A percentile compares a stretch with the other conserved stretches of the same genome.
Conservation (phyloP, 2,113 vertebrate species). For the Forbesichthys papilliferus region DNA sequence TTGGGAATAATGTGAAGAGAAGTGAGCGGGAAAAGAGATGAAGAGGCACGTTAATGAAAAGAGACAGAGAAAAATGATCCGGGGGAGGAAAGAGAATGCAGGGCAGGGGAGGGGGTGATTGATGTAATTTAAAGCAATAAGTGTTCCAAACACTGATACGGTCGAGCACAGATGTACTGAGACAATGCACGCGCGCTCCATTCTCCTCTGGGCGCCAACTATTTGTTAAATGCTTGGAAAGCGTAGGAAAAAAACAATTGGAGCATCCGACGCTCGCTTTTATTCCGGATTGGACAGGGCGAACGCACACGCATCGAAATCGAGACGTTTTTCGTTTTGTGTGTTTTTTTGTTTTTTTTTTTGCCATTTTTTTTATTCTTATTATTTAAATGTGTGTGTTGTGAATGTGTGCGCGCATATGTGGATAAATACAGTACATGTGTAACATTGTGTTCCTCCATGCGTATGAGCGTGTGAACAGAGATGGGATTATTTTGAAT, state of each 20-base stretch:
- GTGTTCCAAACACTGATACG: conserved; percentile 74
- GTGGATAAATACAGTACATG: not conserved
- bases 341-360: no score
- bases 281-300: conserved; percentile 31
- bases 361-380: not conserved
- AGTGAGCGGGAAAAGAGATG: conserved; percentile 76
- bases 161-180: conserved; percentile 70
- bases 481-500: not conserved
- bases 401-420: not conserved
- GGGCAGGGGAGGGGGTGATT: conserved; percentile 72
- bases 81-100: conserved; percentile 55
- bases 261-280: conserved; percentile 66
- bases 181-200: conserved; percentile 59
- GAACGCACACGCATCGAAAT: not conserved
- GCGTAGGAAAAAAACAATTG: conserved; percentile 69
- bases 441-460: not conserved
- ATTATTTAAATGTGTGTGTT: not conserved
- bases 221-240: conserved; percentile 64
- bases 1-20: conserved; percentile 72
- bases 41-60: conserved; percentile 76
- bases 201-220: conserved; percentile 65
- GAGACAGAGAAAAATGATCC: conserved; percentile 30
- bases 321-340: not conserved
- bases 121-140: conserved; percentile 85
- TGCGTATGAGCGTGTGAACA: not conserved